Percentiles rank a stretch among this genome's conserved stretches.
Conservation (phyloP, 1,140 invertebrate genomes). For the Lerema accius region DNA sequence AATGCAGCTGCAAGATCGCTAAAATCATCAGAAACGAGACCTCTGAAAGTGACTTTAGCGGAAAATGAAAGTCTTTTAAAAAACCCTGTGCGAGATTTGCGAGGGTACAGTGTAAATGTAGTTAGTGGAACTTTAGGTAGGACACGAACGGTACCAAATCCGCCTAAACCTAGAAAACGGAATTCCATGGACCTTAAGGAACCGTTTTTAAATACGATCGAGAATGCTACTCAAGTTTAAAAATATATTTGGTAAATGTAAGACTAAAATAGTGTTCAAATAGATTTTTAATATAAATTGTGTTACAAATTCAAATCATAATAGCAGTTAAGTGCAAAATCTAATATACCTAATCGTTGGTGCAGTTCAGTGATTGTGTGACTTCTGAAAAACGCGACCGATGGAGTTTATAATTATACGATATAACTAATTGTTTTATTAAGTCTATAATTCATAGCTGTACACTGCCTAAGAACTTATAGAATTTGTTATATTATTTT, state of each 20-base stretch:
- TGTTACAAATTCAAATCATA: slow-evolving; percentile 8
- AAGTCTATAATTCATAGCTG: too few relatives aligned
- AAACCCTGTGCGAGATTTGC: slow-evolving; percentile 52
- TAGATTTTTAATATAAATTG: neutral
- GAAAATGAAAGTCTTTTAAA: slow-evolving; percentile 64
- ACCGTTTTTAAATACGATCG: slow-evolving; percentile 62
- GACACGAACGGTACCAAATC: slow-evolving; percentile 54
- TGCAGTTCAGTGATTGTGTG: neutral
- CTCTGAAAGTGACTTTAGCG: slow-evolving; percentile 60
- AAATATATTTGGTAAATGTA: slow-evolving; percentile 9
- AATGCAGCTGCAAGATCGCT: slow-evolving; percentile 39
- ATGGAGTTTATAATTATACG: too few relatives aligned
- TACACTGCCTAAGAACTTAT: too few relatives aligned
- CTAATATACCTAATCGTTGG: too few relatives aligned
- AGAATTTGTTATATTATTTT: too few relatives aligned
- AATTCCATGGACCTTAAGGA: slow-evolving; percentile 68
- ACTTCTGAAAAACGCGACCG: too few relatives aligned
- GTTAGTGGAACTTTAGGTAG: slow-evolving; percentile 57
- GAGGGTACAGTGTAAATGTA: slow-evolving; percentile 60
- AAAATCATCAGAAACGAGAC: slow-evolving; percentile 54
- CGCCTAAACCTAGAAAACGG: slow-evolving; percentile 59
- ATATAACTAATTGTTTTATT: too few relatives aligned
- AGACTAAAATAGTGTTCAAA: neutral
- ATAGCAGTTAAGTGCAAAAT: too few relatives aligned
- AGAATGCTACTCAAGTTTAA: slow-evolving; percentile 72